Base-by-base conservation (phyloP, 2,797 vertebrate species). In the Epinephelus awoara region DNA sequence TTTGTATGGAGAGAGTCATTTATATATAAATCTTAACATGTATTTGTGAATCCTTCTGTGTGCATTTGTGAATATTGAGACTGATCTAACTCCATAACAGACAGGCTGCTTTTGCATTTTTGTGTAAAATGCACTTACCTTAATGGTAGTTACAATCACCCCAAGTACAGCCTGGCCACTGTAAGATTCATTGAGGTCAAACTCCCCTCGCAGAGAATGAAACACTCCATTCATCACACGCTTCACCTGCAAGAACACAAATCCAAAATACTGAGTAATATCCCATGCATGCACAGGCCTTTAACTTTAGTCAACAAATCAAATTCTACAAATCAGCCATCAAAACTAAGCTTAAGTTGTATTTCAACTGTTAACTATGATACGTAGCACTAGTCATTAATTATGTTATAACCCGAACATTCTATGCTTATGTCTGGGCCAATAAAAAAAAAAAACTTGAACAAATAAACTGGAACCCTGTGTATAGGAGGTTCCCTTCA, bases 221-320 rank as follows among this genome's bases (percentile, higher is more conserved):
- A 98, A 99, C 5, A 99, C 98, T 1, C 96, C 95, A 1, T 99
- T 99, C 98, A 99, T 99, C 83, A 98, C 97, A 56, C 96, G 97
- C 94, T 99, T 99, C 38, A 99, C 97, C 98, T 99, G 92, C 0
- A 70, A 8, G 2, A 0, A 79, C 42, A 85, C 19, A 78, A 8
- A 58, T 50, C 34, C 2, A 5, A 49, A 17, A 17, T 11, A 1
- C 49, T 29, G 4, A 63, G 23, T 52, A 13, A 44, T 23, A 14
- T 13, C 62, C 46, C 25, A 47, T 14, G 5, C n/a, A 14, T 19
- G 38, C n/a, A 21, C 1, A 42, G 40, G 40, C 40, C 34, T 27
- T 23, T 4, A 19, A 15, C 29, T 0, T 46, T 3, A 8, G 47
- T 13, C 19, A 29, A 2, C 42, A 6, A 23, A 17, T 7, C 29